Evolutionary conservation across 2,797 vertebrate species (phyloP), one percentile per base, ranked within the genome.

Genomic region (Acrossocheilus fasciatus): DNA sequence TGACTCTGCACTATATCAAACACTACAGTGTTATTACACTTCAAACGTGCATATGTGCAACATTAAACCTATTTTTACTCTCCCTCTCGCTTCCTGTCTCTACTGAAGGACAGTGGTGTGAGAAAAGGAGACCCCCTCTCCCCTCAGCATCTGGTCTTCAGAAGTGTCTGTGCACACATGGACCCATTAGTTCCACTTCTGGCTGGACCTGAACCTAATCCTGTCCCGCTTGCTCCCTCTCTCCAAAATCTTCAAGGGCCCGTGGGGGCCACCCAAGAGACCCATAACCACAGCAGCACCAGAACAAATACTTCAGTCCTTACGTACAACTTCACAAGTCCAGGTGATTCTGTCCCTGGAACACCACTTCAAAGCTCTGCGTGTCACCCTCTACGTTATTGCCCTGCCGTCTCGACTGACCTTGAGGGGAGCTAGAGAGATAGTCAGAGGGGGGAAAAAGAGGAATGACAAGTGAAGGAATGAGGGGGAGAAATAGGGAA

Each of bases 161-260:
- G 91, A 94, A 92, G 91, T 90, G 93, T 94, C 92, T 91, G 87
- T 72, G 34, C 93, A 93, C 93, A 95, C 93, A 92, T 95, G 95
- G 93, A 92, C 91, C 92, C 92, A 95, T 96, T 96, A 92, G 94
- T 96, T 96, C 93, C 89, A 93, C 89, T 90, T 93, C 92, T 88
- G 91, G 89, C 91, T 92, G 92, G 93, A 93, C 91, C 92, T 92
- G 90, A 88, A 88, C 93, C 91, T 87, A 86, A 91, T 92, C 92
- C 89, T 77, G 10, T 91, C 90, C 11, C 94, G 91, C 93, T 93
- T 93, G 94, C 94, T 95, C 94, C 93, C 93, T 93, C 62, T 68
- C 92, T 92, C 90, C 91, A 93, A 92, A 88, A 85, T 87, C 88
- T 57, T 86, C 72, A 69, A 59, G 82, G 80, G 86, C 81, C 85